Evolutionary conservation across 1,140 invertebrate species (phyloP), one percentile per base, ranked within the genome.

Genomic region (Oedothorax gibbosus): DNA sequence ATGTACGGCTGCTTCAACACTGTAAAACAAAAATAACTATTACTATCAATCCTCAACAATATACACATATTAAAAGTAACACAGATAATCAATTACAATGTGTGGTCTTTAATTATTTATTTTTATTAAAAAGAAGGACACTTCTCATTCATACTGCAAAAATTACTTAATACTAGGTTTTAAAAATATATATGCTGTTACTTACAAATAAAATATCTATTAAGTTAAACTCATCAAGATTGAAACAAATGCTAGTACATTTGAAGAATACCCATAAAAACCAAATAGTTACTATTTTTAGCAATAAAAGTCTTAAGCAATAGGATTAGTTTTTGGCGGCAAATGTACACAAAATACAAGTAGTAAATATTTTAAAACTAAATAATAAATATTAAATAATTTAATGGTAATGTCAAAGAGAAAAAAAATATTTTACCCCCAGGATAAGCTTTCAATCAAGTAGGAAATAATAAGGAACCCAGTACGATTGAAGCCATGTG

Each of bases 401-500:
- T 15, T 62, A n/a, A n/a, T 62, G 57, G 12, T 2, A 18, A 15
- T 1, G 6, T 15, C 6, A 12, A 62, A 62, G 35, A 35, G 35
- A 35, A 35, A 35, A 62, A 62, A 2, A 2, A 3, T 64, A 20
- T 62, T n/a, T 72, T 84, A 91, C 90, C 91, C 90, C 91, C 90
- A 92, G 9, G 90, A 88, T 51, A 94, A 90, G 82, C 93, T 92
- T 91, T 97, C 93, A 8, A 99, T 95, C 88, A 99, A 92, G 90
- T 96, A 99, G 3, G 96, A 94, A 71, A 94, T 93, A 72, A 99
- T 95, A 0, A 99, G 91, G 89, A 99, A 99, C 11, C 93, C 99
- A 49, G 97, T 99, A 87, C 99, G 92, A 90, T 99, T 99, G 89
- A 99, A 99, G 0, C 98, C 99, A 92, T 99, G 98, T 0, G 98